Percentiles rank a stretch among this genome's conserved stretches.
phyloP scores from a whole-genome alignment of 2,888 invertebrate species.

The Himalopsyche anomala region DNA sequence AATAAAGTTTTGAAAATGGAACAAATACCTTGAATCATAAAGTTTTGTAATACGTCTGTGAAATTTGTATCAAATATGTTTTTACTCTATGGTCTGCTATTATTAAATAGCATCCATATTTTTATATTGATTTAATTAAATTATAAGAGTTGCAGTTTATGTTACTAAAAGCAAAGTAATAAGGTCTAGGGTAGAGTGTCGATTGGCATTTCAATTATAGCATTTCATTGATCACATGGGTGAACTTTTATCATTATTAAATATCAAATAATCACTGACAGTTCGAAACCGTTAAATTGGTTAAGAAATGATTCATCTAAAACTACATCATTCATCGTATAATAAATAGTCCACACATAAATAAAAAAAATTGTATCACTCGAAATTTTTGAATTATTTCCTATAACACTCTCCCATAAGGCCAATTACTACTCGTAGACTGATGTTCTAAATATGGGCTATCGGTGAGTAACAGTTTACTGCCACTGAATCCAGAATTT shows the following conservation, averaged over 20 bases:
- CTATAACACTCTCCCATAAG: conserved; percentile 73
- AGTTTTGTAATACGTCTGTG: too few relatives aligned
- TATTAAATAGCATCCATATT: too few relatives aligned
- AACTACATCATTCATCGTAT: conserved; percentile 41
- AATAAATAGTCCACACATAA: conserved; percentile 48
- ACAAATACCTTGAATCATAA: too few relatives aligned
- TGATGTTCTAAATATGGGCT: conserved; percentile 79
- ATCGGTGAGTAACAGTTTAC: conserved; percentile 79
- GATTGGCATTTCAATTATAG: too few relatives aligned
- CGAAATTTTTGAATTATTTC: not conserved
- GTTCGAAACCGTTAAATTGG: not conserved
- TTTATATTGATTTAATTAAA: too few relatives aligned
- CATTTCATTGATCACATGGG: too few relatives aligned
- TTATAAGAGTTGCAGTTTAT: too few relatives aligned
- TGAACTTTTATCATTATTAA: not conserved
- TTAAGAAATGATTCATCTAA: not conserved
- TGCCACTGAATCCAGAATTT: conserved; percentile 79
- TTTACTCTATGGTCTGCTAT: too few relatives aligned
- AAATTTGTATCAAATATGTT: too few relatives aligned
- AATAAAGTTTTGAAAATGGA: too few relatives aligned
- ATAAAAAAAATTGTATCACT: conserved; percentile 19
- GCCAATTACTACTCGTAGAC: conserved; percentile 77
- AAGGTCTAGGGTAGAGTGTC: too few relatives aligned
- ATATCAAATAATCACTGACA: conserved; percentile 1
- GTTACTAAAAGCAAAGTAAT: too few relatives aligned